Evolutionary conservation across 2,797 vertebrate genomes (phyloP).

Genomic region (Botia almorhae): DNA sequence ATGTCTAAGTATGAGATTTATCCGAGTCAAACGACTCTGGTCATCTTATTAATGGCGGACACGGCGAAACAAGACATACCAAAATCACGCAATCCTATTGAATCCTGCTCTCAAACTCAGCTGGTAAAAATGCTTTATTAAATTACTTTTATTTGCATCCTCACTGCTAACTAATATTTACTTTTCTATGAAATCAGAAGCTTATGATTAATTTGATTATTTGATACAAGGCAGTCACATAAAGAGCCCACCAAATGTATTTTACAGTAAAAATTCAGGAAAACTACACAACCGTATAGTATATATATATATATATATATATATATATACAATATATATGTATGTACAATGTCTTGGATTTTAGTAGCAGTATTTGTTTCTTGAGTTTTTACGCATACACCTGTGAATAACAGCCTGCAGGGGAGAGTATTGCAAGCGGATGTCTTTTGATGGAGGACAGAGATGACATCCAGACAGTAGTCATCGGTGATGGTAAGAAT

Average conservation of each 20-base stretch:
- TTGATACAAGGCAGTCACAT: background rate
- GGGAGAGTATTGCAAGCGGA: background rate
- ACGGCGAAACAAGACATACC: background rate
- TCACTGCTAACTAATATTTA: no score
- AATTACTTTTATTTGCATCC: background rate
- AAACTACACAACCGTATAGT: no score
- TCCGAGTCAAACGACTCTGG: constrained; percentile 11
- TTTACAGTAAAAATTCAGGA: no score
- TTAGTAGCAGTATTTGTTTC: no score
- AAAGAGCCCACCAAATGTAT: no score
- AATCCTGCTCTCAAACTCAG: background rate
- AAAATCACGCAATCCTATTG: background rate
- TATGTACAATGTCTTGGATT: no score
- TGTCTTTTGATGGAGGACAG: background rate
- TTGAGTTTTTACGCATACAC: background rate
- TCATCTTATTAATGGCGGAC: constrained; percentile 17
- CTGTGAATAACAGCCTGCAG: background rate
- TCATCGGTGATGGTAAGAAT: background rate
- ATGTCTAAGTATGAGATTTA: constrained; percentile 30
- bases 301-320: no score
- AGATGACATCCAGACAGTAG: background rate
- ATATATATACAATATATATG: no score
- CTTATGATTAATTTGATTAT: no score
- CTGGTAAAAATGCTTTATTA: background rate
- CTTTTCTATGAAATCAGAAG: background rate